Base-by-base conservation (phyloP, 2,888 invertebrate genomes). In the Yponomeuta sedellus region DNA sequence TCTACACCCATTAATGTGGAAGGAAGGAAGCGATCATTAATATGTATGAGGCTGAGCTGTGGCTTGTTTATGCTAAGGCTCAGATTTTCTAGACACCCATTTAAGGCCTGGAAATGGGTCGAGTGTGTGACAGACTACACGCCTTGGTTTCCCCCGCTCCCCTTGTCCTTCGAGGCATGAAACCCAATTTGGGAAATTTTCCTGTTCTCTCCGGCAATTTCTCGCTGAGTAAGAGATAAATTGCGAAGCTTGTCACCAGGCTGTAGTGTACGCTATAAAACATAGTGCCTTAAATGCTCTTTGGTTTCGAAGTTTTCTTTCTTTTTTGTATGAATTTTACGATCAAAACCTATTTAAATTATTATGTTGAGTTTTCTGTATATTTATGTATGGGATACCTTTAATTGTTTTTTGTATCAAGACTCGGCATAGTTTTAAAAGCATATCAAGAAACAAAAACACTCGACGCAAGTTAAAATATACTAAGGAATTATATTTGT, bases 21-120 rank as follows among this genome's bases (percentile, higher is more conserved):
- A 52, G 44, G 44, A 82, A 86, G 84, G 85, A 83, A 34, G 34
- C 34, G 6, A 81, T 79, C 83, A 89, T 89, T 84, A 88, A 88
- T 88, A 88, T 89, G 89, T 85, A 89, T 88, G 87, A 88, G 80
- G 69, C 72, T 70, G 74, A 77, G 64, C 44, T 67, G 67, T 72
- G 73, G 75, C 83, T 83, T 88, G 88, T 86, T 86, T 86, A 85
- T 75, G 81, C 83, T 71, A 75, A 75, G 79, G 66, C 80, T 85
- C 83, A 84, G 86, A 87, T 87, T 88, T 85, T 78, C 80, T 66
- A 79, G 79, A 76, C 76, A 77, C 73, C 75, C 77, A 76, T 77
- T 77, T 80, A 77, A 85, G 87, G 87, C 88, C 87, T 84, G 84
- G 86, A 83, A 81, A 83, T 81, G 44, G 44, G 44, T 52, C 44